Conservation (phyloP, 2,113 vertebrate genomes). For the Chionodraco myersi region DNA sequence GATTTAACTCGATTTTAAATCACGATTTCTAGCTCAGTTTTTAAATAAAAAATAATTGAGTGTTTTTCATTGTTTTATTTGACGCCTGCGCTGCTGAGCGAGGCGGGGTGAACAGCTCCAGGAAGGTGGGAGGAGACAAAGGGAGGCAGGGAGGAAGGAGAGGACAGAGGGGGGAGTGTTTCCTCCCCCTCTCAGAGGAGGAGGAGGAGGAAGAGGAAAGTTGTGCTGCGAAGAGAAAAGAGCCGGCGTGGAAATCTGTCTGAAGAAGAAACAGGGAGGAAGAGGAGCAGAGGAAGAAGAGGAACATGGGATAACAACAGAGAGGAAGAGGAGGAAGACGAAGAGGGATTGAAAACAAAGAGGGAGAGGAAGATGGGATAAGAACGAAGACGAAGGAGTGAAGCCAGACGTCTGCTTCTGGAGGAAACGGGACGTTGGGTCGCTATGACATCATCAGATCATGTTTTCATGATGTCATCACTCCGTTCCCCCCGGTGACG, state of each 20-base stretch:
- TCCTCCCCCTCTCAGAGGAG: conserved; percentile 44
- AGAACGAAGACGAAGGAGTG: background rate
- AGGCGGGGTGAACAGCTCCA: conserved; percentile 38
- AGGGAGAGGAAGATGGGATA: background rate
- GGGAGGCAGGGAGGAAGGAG: conserved; percentile 44
- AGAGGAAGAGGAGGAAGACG: background rate
- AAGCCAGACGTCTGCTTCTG: background rate
- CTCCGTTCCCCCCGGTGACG: background rate
- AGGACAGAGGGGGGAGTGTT: conserved; percentile 33
- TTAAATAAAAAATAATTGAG: too few relatives aligned
- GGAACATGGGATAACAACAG: background rate
- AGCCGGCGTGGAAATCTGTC: background rate
- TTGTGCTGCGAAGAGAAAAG: conserved; percentile 18
- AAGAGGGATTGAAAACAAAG: background rate
- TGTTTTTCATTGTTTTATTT: too few relatives aligned
- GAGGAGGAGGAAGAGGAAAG: conserved; percentile 47
- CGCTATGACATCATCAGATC: conserved; percentile 31
- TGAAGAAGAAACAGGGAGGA: background rate
- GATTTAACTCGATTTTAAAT: too few relatives aligned
- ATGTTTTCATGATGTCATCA: background rate
- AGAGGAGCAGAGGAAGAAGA: background rate
- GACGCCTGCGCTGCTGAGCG: background rate
- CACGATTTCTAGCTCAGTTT: too few relatives aligned
- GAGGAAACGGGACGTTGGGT: background rate
- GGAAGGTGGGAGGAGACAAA: conserved; percentile 69